Conservation (phyloP, 1,140 invertebrate species). For the Aricia agestis region DNA sequence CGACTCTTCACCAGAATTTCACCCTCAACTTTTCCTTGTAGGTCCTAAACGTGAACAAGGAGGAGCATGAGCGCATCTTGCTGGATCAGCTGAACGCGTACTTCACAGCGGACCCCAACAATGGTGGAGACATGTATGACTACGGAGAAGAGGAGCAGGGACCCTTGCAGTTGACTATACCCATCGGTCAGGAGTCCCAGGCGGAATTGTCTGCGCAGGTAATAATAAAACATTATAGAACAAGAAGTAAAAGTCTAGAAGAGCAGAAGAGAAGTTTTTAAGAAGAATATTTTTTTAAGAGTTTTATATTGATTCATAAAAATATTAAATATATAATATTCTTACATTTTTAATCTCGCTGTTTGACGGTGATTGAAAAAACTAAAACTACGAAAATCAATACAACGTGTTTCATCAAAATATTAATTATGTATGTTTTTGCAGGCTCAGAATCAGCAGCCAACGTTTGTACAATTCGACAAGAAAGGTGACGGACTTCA, state of each 20-base stretch:
- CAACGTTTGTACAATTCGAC: slow-evolving; percentile 46
- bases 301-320: too few relatives aligned
- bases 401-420: not conserved
- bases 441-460: slow-evolving; percentile 51
- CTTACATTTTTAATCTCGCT: too few relatives aligned
- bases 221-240: not conserved
- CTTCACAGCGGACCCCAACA: slow-evolving; percentile 51
- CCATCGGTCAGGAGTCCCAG: slow-evolving; percentile 56
- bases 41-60: slow-evolving; percentile 59
- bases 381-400: not conserved
- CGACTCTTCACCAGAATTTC: not conserved
- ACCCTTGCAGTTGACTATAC: slow-evolving; percentile 60
- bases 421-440: slow-evolving; percentile 29
- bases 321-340: too few relatives aligned
- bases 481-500: slow-evolving; percentile 50
- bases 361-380: too few relatives aligned
- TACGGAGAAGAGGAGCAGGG: slow-evolving; percentile 63
- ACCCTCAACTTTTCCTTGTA: slow-evolving; percentile 33
- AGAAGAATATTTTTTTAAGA: too few relatives aligned
- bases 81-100: slow-evolving; percentile 59
- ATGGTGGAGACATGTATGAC: slow-evolving; percentile 56
- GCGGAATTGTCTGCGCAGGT: slow-evolving; percentile 57
- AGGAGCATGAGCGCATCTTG: slow-evolving; percentile 59
- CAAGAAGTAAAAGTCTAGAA: too few relatives aligned
- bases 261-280: too few relatives aligned